Base-by-base conservation (phyloP, 2,113 vertebrate genomes). In the Cochlearius cochlearius region DNA sequence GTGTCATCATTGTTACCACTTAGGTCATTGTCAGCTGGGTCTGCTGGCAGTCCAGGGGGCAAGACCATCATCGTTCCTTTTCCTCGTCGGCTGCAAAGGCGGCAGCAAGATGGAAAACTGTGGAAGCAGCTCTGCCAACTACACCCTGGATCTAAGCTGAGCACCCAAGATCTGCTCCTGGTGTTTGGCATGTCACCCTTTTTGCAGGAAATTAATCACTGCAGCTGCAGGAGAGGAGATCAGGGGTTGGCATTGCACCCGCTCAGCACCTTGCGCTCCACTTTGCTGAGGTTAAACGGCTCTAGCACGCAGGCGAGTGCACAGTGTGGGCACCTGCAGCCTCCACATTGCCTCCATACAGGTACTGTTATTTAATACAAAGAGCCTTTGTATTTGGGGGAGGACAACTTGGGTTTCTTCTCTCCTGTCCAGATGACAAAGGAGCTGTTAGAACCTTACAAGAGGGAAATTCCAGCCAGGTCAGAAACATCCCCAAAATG, bases 1-100 rank as follows among this genome's bases (percentile, higher is more conserved):
- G 0, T 13, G 12, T 16, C 7, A 9, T 16, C 9, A 9, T 29
- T 4, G 0, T 21, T 50, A n/a, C 29, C 1, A 0, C 16, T 53
- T 9, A 15, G 11, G 30, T 27, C 22, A 3, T 5, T 4, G 32
- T 15, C 49, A 58, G 36, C 11, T 22, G 38, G 29, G 39, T 29
- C 59, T 59, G 13, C 29, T 12, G 9, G 18, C 43, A 38, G 38
- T 26, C 11, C 59, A 14, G 39, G 8, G n/a, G 34, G 12, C 45
- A 45, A 15, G 19, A 14, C 5, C 10, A 36, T 19, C 36, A 14
- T 47, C 5, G 0, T 7, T 11, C 20, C 25, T 80, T 27, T 20
- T n/a, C 21, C 30, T 86, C 3, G 0, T 13, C 56, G 30, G 9
- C 29, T 30, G 8, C 9, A 12, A 58, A 64, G 23, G 36, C 6